Base-by-base conservation (phyloP, 2,113 vertebrate species). In the Lichenostomus cassidix region DNA sequence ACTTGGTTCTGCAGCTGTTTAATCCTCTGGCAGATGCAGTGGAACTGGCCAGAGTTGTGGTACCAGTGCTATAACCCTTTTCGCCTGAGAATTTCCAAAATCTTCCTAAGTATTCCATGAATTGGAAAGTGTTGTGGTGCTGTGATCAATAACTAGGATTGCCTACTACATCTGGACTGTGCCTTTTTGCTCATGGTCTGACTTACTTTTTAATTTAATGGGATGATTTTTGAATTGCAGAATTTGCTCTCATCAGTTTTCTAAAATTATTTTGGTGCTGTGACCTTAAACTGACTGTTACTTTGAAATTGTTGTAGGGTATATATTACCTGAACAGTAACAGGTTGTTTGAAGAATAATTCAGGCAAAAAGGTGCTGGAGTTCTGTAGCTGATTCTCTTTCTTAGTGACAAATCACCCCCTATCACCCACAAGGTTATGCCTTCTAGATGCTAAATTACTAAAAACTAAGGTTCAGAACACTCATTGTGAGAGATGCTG, bases 331-430 rank as follows among this genome's bases (percentile, higher is more conserved):
- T 76, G 58, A 71, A 21, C 39, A 24, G 5, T 16, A 50, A 33
- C 16, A 39, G 31, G 10, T 47, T 41, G 17, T 20, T 76, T 71
- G 73, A 71, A 67, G 59, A 41, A 18, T 3, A 81, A 16, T 33
- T 44, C 5, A 0, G 47, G 52, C 35, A 71, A 35, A 37, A 73
- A 62, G 8, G 16, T 52, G 62, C 47, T 37, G 69, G 42, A 56
- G 28, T 41, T 55, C 1, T 0, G 0, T 13, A 47, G n/a, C 15
- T 37, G 44, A 49, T 63, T 47, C 12, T 25, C 6, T 52, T 33
- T 52, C 47, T 42, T 29, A 68, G 46, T 50, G 28, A 56, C 44
- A 68, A 33, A 69, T 59, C 37, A 25, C 68, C 50, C 71, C 33
- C 4, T 56, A 29, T 16, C 23, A 18, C 39, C 55, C 35, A 8